A percentile compares a stretch with the other conserved stretches of the same genome.
Evolutionary conservation across 2,888 invertebrate genomes (phyloP).

Genomic region (Troglohyphantes excavatus): DNA sequence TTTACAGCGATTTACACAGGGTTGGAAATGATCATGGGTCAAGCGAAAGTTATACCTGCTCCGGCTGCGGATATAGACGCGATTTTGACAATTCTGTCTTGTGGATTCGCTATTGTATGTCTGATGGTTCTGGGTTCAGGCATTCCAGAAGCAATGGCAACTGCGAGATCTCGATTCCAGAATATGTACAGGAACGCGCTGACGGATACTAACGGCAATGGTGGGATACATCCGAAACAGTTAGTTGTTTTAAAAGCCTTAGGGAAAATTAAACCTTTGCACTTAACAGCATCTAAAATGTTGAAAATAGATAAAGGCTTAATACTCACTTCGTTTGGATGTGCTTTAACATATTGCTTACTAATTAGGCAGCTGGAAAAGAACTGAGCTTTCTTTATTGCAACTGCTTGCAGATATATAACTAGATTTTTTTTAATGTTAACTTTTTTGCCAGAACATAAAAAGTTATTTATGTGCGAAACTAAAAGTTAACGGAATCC

Average conservation of each 20-base stretch:
- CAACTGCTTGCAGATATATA: too few relatives aligned
- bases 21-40: background rate
- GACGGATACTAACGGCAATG: background rate
- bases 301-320: conserved; percentile 3
- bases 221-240: background rate
- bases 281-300: background rate
- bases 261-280: background rate
- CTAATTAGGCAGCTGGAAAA: background rate
- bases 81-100: background rate
- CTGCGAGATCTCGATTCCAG: background rate
- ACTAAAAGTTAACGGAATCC: too few relatives aligned
- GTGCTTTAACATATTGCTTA: background rate
- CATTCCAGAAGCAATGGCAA: background rate
- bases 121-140: background rate
- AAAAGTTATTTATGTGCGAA: too few relatives aligned
- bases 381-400: background rate
- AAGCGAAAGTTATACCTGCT: background rate
- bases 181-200: background rate
- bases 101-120: background rate
- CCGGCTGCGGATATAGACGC: background rate
- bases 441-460: too few relatives aligned
- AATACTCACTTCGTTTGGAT: background rate
- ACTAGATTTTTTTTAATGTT: too few relatives aligned
- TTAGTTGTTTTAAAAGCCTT: background rate
- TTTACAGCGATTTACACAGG: background rate